A percentile compares a stretch with the other conserved stretches of the same genome.
Conservation (phyloP, 2,113 vertebrate genomes). For the Gambusia holbrooki region DNA sequence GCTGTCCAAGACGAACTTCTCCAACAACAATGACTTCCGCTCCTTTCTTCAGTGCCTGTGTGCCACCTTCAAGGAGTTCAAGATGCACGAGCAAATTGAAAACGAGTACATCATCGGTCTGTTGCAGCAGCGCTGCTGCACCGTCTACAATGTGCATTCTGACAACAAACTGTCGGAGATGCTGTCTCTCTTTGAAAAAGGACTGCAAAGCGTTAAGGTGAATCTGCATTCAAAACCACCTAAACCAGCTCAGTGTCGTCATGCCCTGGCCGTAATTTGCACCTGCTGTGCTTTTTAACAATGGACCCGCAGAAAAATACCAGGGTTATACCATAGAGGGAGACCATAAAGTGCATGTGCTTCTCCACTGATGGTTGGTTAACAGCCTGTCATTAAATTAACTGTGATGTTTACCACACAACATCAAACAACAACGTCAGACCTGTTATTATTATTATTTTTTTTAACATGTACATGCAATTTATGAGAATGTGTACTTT, state of each 20-base stretch:
- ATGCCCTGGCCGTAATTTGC: neutral
- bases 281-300: neutral
- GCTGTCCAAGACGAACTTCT: constrained; percentile 99
- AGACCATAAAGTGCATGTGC: neutral
- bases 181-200: constrained; percentile 96
- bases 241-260: neutral
- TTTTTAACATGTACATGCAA: constrained; percentile 9
- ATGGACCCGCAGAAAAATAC: neutral
- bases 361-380: constrained; percentile 6
- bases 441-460: neutral
- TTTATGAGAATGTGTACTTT: neutral
- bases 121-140: constrained; percentile 93
- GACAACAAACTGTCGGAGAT: constrained; percentile 99
- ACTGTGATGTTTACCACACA: constrained; percentile 3
- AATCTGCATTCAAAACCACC: constrained; percentile 4
- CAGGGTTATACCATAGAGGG: neutral
- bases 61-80: constrained; percentile 97
- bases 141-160: constrained; percentile 93
- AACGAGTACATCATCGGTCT: constrained; percentile 97
- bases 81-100: constrained; percentile 99
- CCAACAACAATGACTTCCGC: constrained; percentile 97
- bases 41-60: constrained; percentile 95
- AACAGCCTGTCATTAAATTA: constrained; percentile 37
- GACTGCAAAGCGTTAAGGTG: constrained; percentile 94
- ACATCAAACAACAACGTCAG: neutral